Base-by-base conservation (phyloP, 2,797 vertebrate genomes). In the Gorsachius magnificus region DNA sequence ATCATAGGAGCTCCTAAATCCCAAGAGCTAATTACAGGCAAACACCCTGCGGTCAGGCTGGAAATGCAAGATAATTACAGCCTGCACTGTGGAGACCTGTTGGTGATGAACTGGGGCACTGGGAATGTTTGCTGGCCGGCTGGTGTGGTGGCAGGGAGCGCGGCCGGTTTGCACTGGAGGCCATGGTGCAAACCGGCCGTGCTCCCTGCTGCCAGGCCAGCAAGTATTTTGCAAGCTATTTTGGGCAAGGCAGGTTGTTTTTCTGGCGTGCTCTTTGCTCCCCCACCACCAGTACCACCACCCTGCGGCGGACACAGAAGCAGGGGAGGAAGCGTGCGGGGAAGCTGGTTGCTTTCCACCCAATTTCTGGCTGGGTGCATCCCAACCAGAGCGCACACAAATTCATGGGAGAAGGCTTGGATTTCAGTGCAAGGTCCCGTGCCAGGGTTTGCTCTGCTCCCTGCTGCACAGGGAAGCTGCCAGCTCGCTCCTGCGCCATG, bases 1-100 rank as follows among this genome's bases (percentile, higher is more conserved):
- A 94, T 95, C 95, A 92, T 43, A 51, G 5, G 7, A 76, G 74
- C 85, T 94, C 89, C 81, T 89, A 95, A 94, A 95, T 89, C 91
- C 95, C 65, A 13, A 53, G 45, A 94, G 87, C 83, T 97, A 93
- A 95, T 96, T 93, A 93, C 86, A 61, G 83, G 64, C 26, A 3
- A 51, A 68, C 9, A 0, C 69, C 82, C 38, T 0, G 0, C 5
- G 26, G 93, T 6, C 87, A 36, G 71, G 66, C 78, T 86, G 86
- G 77, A 36, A 82, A 45, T 5, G 28, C 51, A 16, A 66, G 92
- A 29, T 88, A 90, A 92, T 68, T 54, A n/a, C 60, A 75, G 64
- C 48, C 58, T 71, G 50, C 69, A 61, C 45, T 51, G 25, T 3
- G 1, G 22, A 66, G 88, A 88, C 43, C 72, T 90, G 76, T 5